Conservation (phyloP, 2,113 vertebrate genomes). For the Tympanuchus pallidicinctus region DNA sequence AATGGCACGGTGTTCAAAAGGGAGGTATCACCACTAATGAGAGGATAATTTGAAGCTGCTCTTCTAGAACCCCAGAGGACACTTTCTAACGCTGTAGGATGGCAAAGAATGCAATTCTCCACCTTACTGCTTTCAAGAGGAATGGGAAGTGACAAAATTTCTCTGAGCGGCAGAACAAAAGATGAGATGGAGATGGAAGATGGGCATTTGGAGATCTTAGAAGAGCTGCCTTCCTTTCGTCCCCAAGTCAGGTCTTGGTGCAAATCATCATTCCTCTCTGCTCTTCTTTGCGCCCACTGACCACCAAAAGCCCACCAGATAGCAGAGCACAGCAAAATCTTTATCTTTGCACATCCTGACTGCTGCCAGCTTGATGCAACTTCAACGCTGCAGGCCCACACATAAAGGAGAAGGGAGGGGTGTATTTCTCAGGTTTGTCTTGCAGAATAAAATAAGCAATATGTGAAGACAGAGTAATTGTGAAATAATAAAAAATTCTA, state of each 20-base stretch:
- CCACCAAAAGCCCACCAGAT: fast-evolving
- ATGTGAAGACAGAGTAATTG: not conserved
- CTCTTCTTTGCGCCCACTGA: not conserved
- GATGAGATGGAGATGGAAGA: not conserved
- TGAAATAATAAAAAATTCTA: not conserved
- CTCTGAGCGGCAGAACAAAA: not conserved
- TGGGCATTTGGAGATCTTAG: not conserved
- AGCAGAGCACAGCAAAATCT: not conserved
- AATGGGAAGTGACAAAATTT: not conserved
- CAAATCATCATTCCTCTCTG: not conserved
- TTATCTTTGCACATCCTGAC: not conserved
- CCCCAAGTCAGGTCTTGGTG: not conserved
- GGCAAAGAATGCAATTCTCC: slow-evolving; percentile 59
- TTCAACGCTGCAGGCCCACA: not conserved
- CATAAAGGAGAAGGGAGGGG: not conserved
- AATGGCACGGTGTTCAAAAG: slow-evolving; percentile 91
- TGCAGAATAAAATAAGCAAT: not conserved
- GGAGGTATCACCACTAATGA: slow-evolving; percentile 96
- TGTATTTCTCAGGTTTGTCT: not conserved
- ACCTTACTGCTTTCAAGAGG: not conserved
- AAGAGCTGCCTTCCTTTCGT: not conserved
- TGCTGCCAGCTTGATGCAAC: not conserved
- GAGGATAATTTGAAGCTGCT: slow-evolving; percentile 90
- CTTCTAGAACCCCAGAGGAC: slow-evolving; percentile 82
- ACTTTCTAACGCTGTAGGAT: slow-evolving; percentile 72